Base-by-base conservation (phyloP, 2,888 invertebrate species). In the Cheilosia scutellata region DNA sequence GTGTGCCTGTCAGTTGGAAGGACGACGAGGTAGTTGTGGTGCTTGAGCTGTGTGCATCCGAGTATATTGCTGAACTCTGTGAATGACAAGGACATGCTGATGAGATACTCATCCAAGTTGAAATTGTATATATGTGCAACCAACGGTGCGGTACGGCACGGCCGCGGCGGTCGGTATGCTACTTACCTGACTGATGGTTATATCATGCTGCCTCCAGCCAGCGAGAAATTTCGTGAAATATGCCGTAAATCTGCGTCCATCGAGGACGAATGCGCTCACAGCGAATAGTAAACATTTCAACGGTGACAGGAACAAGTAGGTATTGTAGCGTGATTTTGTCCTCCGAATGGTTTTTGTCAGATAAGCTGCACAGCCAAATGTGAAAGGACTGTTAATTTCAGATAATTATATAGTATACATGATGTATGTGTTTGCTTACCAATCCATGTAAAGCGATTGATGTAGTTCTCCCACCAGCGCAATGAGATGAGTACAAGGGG, bases 401-500 rank as follows among this genome's bases (percentile, higher is more conserved):
- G 11, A 53, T 44, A 5, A 55, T 51, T 29, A 55, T 40, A 20
- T 20, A 2, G 20, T 16, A n/a, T n/a, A 20, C 11, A n/a, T 58
- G 20, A 27, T 63, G 33, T 40, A 62, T 53, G 76, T 76, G 68
- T 5, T 33, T 31, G 11, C 86, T 91, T 87, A 91, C 91, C 90
- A 57, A 90, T 88, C 29, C 88, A 89, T 37, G 89, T 87, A 79
- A 90, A 89, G 7, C 89, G 90, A 27, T 94, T 94, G 5, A 96
- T 93, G 90, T 94, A 97, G 91, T 97, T 97, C 90, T 96, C 96
- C 97, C 97, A 97, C 96, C 97, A 97, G 27, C 96, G 95, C 57
- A 95, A 93, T 0, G 97, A 97, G 71, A 95, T 94, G 31, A 96
- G 92, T 37, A 96, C 88, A 65, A 96, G 93, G 3, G 96, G 94